Base-by-base conservation (phyloP, 2,797 vertebrate species). In the Urophycis tenuis region DNA sequence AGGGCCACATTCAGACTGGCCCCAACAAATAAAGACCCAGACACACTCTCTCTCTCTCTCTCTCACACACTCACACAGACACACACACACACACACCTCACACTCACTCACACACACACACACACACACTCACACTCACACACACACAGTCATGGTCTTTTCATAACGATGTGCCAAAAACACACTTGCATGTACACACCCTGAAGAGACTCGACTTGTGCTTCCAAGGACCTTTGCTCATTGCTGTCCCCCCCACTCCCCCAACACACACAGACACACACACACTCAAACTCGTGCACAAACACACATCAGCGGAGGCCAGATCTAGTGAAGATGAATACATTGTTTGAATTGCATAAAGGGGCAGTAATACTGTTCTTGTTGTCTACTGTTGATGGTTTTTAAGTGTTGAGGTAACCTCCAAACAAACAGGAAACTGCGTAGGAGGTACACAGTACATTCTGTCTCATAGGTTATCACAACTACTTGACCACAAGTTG, bases 381-480 rank as follows among this genome's bases (percentile, higher is more conserved):
- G 39, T 30, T 75, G 12, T 80, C 35, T 67, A 70, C 39, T 35
- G 75, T 77, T 75, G 72, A 78, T 82, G 25, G 33, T 25, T 32
- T 31, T 33, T 5, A 49, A 35, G 64, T 41, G 36, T 77, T 29
- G 77, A 88, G 84, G 77, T 80, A 82, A 87, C 85, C 85, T 85
- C 85, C 79, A 90, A 89, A 89, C 88, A 91, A 91, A 91, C 89
- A 91, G 89, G 90, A 92, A 91, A 82, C 67, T 70, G 89, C 79
- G 89, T 90, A 85, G 89, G 91, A 91, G 89, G 88, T 36, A 76
- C 87, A 83, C 72, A 84, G 60, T 41, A 49, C 81, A 81, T 77
- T 67, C 82, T 77, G 76, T 71, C 64, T 31, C 80, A 74, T 83
- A 77, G 69, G 83, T 78, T 25, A 60, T 60, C 53, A 60, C 78